Evolutionary conservation across 2,888 invertebrate species (phyloP), one percentile per base, ranked within the genome.

Genomic region (Operophtera brumata): DNA sequence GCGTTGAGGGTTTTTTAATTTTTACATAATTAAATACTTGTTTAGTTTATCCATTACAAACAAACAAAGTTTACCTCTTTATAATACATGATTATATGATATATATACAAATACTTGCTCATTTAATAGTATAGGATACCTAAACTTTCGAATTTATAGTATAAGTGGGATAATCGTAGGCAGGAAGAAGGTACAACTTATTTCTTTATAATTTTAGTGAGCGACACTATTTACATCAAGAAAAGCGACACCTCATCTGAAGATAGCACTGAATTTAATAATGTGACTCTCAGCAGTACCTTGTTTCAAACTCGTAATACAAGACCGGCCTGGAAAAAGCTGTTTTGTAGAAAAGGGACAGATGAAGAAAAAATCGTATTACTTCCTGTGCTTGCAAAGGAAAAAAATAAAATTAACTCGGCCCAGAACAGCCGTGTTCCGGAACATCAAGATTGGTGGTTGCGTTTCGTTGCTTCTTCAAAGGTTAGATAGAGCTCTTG

Each of bases 401-500:
- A 70, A 47, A 71, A 66, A 28, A 52, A 65, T 30, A 30, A 62
- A 46, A 52, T 55, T 0, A 69, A 66, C 20, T 39, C 64, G 11
- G 7, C 52, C 0, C 68, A 66, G 12, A 62, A 65, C 37, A 49
- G 34, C 0, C 9, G 52, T 0, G 56, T 43, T 11, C 42, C 47
- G 0, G 72, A 70, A 25, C 45, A 63, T 6, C 77, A 64, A 34
- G 80, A 84, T 61, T 87, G 88, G 88, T 88, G 88, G 88, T 65
- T 61, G 14, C 76, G 77, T 69, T 87, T 78, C 59, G 73, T 71
- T 51, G 62, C 65, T 25, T 80, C 83, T 0, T 62, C 74, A 37
- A 71, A 74, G 66, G 84, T 66, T 32, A 26, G 26, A 32, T 6
- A 28, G n/a, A 34, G 20, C 9, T 26, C 2, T 20, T 3, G 20